Base-by-base conservation (phyloP, 1,140 invertebrate species). In the Popillia japonica region DNA sequence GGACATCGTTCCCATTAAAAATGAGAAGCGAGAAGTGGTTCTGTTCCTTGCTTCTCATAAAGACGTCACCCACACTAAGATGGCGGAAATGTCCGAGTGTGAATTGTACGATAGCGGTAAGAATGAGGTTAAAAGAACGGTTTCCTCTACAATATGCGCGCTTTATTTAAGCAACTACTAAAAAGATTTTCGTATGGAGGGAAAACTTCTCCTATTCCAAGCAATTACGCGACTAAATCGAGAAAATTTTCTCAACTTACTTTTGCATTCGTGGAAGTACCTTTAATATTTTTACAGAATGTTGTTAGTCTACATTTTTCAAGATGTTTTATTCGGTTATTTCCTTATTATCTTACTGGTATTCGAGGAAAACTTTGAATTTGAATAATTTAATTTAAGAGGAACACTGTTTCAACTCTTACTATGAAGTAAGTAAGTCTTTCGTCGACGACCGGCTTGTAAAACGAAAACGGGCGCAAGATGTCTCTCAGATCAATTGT, bases 1-100 rank as follows among this genome's bases (percentile, higher is more conserved):
- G 87, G 97, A 99, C 88, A 98, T 99, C 86, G 96, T 99, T 55
- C 97, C 97, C 83, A 99, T 99, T 88, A 98, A 98, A 89, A 99
- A 99, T 90, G 97, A 99, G 86, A 98, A 98, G 87, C 91, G 96
- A 79, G 96, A 98, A 90, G 97, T 99, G 82, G 97, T 99, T 0
- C 90, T 99, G 76, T 98, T 98, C 85, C 90, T 99, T 82, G 96
- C 96, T 72, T 98, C 97, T 0, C 96, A 98, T 90, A 99, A 99
- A 89, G 96, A 99, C 87, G 96, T 99, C 87, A 97, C 96, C 27
- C 92, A 95, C 85, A 95, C 94, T 77, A 97, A 96, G 88, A 94
- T 94, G 92, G 91, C 91, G 79, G 93, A 93, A 88, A 90, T 92
- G 91, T 91, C 92, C 86, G 90, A 91, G 84, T 93, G 92, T 86